Evolutionary conservation across 2,113 vertebrate genomes (phyloP), one percentile per base, ranked within the genome.

Genomic region (Fukomys damarensis): DNA sequence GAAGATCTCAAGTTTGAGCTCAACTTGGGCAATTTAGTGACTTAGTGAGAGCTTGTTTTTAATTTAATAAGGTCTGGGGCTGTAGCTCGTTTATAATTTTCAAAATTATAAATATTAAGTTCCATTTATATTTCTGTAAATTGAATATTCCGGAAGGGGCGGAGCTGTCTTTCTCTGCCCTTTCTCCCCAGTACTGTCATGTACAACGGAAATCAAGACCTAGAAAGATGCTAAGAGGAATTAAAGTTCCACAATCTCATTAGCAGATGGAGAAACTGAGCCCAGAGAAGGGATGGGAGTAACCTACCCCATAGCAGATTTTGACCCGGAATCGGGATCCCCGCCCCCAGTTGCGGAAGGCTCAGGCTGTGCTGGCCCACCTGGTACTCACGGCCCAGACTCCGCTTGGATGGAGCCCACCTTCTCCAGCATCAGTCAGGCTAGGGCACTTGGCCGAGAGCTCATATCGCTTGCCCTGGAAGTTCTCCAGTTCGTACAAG

Each of bases 361-460:
- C 56, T 14, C 5, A 89, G 91, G 70, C 5, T 10, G 30, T 4
- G 10, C 1, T 26, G 32, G 11, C 61, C 2, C 0, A 32, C 6
- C 6, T 13, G 14, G 59, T 87, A 99, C 99, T 99, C 98, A 99
- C 99, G 98, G 99, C 88, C 99, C 99, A 0, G 98, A 99, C 96
- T 99, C 99, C 92, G 99, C 99, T 46, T 99, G 99, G 97, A 99
- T 98, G 66, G 99, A 99, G 97, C 99, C 99, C 89, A 99, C 98
- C 98, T 99, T 99, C 96, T 99, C 98, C 95, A 99, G 97, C 52
- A 97, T 99, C 99, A 0, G 96, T 95, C 92, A 99, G 97, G 97
- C 99, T 99, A 98, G 99, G 98, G 86, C 99, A 99, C 98, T 99
- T 99, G 13, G 98, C 98, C 0, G 99, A 99, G 96, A 99, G 97